Evolutionary conservation across 2,888 invertebrate species (phyloP).

Genomic region (Acrobasis suavella): DNA sequence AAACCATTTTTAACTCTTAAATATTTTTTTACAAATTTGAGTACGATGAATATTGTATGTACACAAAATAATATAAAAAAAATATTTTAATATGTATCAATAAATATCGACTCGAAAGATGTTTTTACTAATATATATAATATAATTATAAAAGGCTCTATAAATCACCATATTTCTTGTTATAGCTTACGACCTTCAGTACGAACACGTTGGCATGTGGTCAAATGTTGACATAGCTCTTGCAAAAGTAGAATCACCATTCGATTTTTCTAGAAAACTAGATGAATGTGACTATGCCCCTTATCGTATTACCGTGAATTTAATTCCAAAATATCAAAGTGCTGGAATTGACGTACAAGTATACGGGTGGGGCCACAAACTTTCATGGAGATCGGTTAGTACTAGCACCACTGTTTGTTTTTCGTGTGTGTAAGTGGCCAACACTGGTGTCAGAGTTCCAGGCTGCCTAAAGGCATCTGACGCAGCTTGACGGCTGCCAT

Average conservation of each 20-base stretch:
- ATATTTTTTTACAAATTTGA: too few species aligned
- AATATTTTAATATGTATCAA: too few species aligned
- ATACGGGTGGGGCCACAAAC: background rate
- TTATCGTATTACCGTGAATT: background rate
- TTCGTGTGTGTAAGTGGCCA: too few species aligned
- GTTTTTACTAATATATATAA: too few species aligned
- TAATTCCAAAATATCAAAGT: background rate
- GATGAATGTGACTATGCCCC: background rate
- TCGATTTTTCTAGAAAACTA: background rate
- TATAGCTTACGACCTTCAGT: background rate
- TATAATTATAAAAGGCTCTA: too few species aligned
- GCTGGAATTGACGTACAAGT: background rate
- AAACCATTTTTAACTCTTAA: too few species aligned
- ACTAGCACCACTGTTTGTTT: background rate
- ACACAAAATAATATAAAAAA: too few species aligned
- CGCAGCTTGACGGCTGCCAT: too few species aligned
- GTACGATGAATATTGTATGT: too few species aligned
- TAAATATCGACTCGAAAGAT: too few species aligned
- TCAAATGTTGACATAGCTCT: background rate
- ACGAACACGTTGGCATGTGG: background rate
- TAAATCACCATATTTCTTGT: background rate
- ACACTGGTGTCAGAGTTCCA: too few species aligned
- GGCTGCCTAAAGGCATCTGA: too few species aligned
- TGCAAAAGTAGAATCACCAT: background rate
- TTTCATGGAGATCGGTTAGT: background rate